These are phyloP conservation scores for Zaprionus gabonicus DNA, from an alignment of 1,140 invertebrate species.

Conservation along the genomic window DNA sequence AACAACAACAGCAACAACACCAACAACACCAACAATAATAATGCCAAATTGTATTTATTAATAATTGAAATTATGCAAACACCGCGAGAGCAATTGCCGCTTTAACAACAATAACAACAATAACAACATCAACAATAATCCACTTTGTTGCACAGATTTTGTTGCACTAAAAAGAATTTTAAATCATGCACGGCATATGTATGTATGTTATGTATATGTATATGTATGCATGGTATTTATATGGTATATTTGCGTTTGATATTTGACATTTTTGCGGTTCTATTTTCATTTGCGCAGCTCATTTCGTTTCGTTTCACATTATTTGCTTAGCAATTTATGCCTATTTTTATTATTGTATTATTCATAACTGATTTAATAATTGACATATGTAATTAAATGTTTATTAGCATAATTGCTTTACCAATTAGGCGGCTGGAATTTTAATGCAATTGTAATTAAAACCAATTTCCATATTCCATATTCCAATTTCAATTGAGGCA, in stretches of 20 bases:
- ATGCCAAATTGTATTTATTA: constrained; percentile 55
- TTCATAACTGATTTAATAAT: constrained; percentile 69
- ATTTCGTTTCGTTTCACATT: constrained; percentile 32
- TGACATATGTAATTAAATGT: constrained; percentile 65
- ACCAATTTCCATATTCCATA: constrained; percentile 8
- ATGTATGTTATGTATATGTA: not conserved
- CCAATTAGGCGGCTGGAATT: constrained; percentile 53
- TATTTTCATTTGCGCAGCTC: constrained; percentile 19
- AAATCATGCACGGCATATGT: constrained; percentile 4
- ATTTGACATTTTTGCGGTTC: constrained; percentile 4
- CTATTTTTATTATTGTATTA: constrained; percentile 54
- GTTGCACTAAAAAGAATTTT: constrained; percentile 29
- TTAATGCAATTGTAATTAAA: constrained; percentile 40
- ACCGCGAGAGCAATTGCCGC: not conserved
- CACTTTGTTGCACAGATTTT: constrained; percentile 22
- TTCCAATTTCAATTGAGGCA: not conserved
- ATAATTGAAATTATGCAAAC: constrained; percentile 65
- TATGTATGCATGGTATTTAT: not conserved
- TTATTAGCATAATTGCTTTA: constrained; percentile 71
- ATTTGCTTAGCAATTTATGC: constrained; percentile 53
- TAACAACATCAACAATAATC: constrained; percentile 24
- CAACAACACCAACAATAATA: constrained; percentile 44
- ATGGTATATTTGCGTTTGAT: not conserved
- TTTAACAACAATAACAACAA: not conserved
- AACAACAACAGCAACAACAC: constrained; percentile 51